These are phyloP conservation scores for Oscheius sp. DNA, from an alignment of 2,888 invertebrate genomes.

Conservation along the genomic window DNA sequence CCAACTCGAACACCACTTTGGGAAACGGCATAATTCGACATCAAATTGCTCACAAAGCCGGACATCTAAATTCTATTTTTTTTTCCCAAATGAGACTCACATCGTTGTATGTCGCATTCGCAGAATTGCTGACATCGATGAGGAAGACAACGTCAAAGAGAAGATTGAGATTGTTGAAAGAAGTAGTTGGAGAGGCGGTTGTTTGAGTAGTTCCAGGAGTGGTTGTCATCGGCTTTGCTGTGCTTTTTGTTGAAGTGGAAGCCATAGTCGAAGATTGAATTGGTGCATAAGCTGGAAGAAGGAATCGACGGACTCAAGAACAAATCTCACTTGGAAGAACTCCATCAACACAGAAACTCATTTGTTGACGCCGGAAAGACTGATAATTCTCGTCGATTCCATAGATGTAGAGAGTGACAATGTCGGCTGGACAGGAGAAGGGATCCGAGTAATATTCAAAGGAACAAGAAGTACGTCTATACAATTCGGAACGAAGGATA, in stretches of 20 bases:
- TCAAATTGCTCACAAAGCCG: conserved; percentile 45
- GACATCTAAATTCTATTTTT: conserved; percentile 35
- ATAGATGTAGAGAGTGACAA: conserved; percentile 46
- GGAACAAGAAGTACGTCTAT: conserved; percentile 44
- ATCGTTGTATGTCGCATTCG: not conserved
- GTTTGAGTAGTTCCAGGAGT: conserved; percentile 9
- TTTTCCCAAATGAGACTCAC: not conserved
- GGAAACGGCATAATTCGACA: conserved; percentile 44
- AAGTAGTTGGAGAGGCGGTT: conserved; percentile 26
- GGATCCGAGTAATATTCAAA: conserved; percentile 59
- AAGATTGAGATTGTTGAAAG: conserved; percentile 8
- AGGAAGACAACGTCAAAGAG: conserved; percentile 49
- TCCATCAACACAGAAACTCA: conserved; percentile 34
- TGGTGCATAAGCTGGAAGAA: not conserved
- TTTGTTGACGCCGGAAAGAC: conserved; percentile 49
- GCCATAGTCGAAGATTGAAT: not conserved
- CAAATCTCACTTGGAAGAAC: conserved; percentile 13
- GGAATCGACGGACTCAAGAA: not conserved
- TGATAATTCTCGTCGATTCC: conserved; percentile 51
- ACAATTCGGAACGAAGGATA: conserved; percentile 48
- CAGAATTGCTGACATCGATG: conserved; percentile 35
- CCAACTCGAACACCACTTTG: conserved; percentile 36
- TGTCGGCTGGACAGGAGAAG: conserved; percentile 53
- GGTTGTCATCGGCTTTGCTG: conserved; percentile 10
- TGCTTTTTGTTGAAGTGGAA: conserved; percentile 1